Evolutionary conservation across 1,140 invertebrate species (phyloP), one percentile per base, ranked within the genome.

Genomic region (Spodoptera frugiperda): DNA sequence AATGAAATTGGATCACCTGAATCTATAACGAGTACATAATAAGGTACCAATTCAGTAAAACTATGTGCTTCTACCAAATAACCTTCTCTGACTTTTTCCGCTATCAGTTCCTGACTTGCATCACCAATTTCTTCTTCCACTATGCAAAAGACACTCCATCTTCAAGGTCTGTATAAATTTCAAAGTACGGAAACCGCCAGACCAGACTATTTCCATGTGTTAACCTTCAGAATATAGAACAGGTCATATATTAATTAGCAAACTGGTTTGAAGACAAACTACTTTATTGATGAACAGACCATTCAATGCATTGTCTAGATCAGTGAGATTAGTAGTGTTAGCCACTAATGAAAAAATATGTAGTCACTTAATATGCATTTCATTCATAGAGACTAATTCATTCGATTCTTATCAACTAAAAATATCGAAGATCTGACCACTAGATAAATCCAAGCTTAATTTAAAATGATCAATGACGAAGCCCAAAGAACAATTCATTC

Each of bases 221-320:
- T 63, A 15, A 63, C 59, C 59, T 63, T 63, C 33, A 44, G 33
- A 63, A 10, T 15, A 11, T 63, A 63, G n/a, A 44, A 63, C 59
- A 44, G 33, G 59, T 63, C 11, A 11, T 63, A 44, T 61, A 61
- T 33, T 63, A 63, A 63, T 63, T 63, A 63, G 15, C n/a, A 11
- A 63, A 63, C 59, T 44, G 59, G 33, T 63, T 63, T 63, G 11
- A 19, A 44, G 15, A 17, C 15, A 19, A 61, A 8, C 59, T 11
- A 15, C 11, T 61, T 33, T 39, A 39, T 61, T 17, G n/a, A 30
- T 33, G 57, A 39, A 61, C 39, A 33, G 30, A 11, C 17, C 10
- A 3, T 63, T 44, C 15, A 63, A 44, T 6, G 33, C 9, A 39
- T 39, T 39, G 33, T 39, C 33, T 39, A 10, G 33, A 39, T 15